Evolutionary conservation across 2,113 vertebrate genomes (phyloP).

Genomic region (Anoplopoma fimbria): DNA sequence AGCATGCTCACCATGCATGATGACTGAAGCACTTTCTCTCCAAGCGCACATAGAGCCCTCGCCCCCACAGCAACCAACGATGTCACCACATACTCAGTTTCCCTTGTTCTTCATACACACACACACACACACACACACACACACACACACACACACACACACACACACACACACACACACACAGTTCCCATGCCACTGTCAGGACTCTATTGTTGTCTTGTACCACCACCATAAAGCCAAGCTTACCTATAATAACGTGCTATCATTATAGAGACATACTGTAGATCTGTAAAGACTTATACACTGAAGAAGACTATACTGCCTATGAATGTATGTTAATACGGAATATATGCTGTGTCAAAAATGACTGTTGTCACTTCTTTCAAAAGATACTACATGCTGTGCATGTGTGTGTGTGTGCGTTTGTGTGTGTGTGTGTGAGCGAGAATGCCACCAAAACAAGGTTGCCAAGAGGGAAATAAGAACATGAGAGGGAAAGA

Average conservation of each 20-base stretch:
- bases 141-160: slow-evolving; percentile 47
- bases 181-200: slow-evolving; percentile 71
- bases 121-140: slow-evolving; percentile 47
- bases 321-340: slow-evolving; percentile 87
- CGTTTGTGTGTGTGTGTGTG: slow-evolving; percentile 6
- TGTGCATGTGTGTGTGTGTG: slow-evolving; percentile 35
- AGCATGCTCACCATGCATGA: slow-evolving; percentile 77
- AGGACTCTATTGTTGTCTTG: slow-evolving; percentile 78
- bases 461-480: slow-evolving; percentile 18
- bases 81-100: slow-evolving; percentile 43
- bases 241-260: slow-evolving; percentile 81
- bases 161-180: slow-evolving; percentile 58
- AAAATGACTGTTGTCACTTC: slow-evolving; percentile 68
- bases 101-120: not conserved
- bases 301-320: slow-evolving; percentile 88
- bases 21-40: slow-evolving; percentile 85
- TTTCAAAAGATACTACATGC: slow-evolving; percentile 19
- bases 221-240: slow-evolving; percentile 73
- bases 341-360: slow-evolving; percentile 85
- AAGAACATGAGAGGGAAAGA: slow-evolving; percentile 35
- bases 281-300: slow-evolving; percentile 86
- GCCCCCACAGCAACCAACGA: slow-evolving; percentile 41
- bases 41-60: slow-evolving; percentile 81
- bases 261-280: slow-evolving; percentile 80
- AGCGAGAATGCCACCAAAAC: slow-evolving; percentile 37